A percentile compares a stretch with the other conserved stretches of the same genome.
Evolutionary conservation across 2,888 invertebrate species (phyloP).

Genomic region (Drosophila crucigera): DNA sequence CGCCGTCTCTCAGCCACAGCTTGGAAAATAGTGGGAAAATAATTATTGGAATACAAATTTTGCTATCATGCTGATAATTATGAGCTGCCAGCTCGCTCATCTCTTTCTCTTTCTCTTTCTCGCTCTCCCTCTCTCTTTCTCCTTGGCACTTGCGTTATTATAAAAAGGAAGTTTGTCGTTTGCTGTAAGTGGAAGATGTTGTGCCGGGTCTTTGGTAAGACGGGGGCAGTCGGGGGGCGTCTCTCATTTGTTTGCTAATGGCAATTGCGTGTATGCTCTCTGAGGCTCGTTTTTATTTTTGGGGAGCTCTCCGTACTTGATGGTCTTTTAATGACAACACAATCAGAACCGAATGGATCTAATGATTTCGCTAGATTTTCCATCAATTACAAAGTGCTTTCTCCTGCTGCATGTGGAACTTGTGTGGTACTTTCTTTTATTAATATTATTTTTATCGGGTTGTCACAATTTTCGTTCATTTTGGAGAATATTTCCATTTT

Average conservation of each 20-base stretch:
- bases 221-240: not conserved
- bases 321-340: slow-evolving; percentile 46
- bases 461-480: not conserved
- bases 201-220: not conserved
- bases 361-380: slow-evolving; percentile 20
- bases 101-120: too few relatives aligned
- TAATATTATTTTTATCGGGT: not conserved
- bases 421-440: not conserved
- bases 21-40: slow-evolving; percentile 73
- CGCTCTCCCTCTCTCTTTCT: not conserved
- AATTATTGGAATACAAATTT: slow-evolving; percentile 75
- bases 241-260: slow-evolving; percentile 47
- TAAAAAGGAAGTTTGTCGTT: slow-evolving; percentile 65
- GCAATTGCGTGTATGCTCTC: slow-evolving; percentile 60
- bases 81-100: slow-evolving; percentile 21
- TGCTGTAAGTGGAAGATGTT: slow-evolving; percentile 49
- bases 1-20: slow-evolving; percentile 14
- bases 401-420: not conserved
- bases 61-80: slow-evolving; percentile 76
- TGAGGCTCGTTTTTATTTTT: not conserved
- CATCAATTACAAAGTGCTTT: not conserved
- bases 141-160: slow-evolving; percentile 4
- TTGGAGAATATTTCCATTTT: not conserved
- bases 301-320: slow-evolving; percentile 26
- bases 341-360: slow-evolving; percentile 26